phyloP scores from a whole-genome alignment of 2,113 vertebrate species.

The Heterochromis multidens region DNA sequence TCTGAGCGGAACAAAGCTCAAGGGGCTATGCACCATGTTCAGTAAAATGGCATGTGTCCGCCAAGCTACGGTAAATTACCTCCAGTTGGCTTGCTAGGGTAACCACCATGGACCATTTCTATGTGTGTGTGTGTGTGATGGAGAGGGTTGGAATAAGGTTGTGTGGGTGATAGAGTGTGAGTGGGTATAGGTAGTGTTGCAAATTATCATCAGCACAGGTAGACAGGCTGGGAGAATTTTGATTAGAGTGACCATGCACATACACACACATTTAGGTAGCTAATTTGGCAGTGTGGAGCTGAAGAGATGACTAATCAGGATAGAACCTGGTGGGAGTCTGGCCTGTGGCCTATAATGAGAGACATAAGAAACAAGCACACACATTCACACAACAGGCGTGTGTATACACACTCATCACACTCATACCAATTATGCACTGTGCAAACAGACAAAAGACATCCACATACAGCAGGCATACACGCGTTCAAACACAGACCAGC shows the following conservation, averaged over 20 bases:
- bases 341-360: slow-evolving; percentile 56
- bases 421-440: background rate
- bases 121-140: background rate
- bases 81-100: slow-evolving; percentile 64
- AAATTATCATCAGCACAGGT: slow-evolving; percentile 58
- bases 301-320: slow-evolving; percentile 57
- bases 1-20: slow-evolving; percentile 60
- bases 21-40: slow-evolving; percentile 64
- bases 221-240: slow-evolving; percentile 44
- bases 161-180: slow-evolving; percentile 38
- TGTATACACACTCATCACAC: background rate
- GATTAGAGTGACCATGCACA: slow-evolving; percentile 49
- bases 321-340: slow-evolving; percentile 38
- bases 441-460: background rate
- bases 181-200: slow-evolving; percentile 27
- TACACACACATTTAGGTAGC: slow-evolving; percentile 17
- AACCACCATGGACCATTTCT: slow-evolving; percentile 46
- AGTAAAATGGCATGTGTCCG: slow-evolving; percentile 71
- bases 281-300: slow-evolving; percentile 44
- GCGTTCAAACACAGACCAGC: background rate
- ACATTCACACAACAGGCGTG: background rate
- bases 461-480: background rate
- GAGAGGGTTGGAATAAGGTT: slow-evolving; percentile 25
- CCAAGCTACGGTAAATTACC: slow-evolving; percentile 73
- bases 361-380: slow-evolving; percentile 19